These are phyloP conservation scores for Psix sp. DNA, from an alignment of 1,140 invertebrate species.

Conservation along the genomic window DNA sequence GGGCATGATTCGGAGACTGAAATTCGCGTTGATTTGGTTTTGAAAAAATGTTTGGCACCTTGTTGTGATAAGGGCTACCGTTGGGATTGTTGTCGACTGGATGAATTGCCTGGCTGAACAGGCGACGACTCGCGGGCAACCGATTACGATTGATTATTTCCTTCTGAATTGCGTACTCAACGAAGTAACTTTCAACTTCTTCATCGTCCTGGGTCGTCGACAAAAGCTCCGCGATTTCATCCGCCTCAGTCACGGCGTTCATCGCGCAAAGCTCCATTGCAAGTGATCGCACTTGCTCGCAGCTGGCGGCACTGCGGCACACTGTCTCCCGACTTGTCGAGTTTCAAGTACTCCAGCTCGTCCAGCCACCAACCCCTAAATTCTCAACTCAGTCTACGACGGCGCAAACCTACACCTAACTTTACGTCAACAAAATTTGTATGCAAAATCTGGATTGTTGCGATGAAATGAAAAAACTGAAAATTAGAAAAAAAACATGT, in stretches of 20 bases:
- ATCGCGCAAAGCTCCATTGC: constrained; percentile 72
- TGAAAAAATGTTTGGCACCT: constrained; percentile 46
- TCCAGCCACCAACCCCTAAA: too few relatives aligned
- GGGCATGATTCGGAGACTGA: too few relatives aligned
- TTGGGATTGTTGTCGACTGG: constrained; percentile 60
- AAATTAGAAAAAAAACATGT: too few relatives aligned
- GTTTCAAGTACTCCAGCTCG: too few relatives aligned
- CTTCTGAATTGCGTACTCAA: constrained; percentile 70
- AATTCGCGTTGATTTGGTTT: background rate
- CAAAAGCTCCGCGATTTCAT: constrained; percentile 68
- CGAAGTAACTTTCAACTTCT: constrained; percentile 69
- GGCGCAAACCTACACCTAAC: too few relatives aligned
- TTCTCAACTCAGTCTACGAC: too few relatives aligned
- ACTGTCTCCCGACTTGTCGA: too few relatives aligned
- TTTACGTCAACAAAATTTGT: too few relatives aligned
- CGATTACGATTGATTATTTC: constrained; percentile 72
- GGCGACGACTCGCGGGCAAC: constrained; percentile 65
- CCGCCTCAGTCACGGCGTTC: constrained; percentile 63
- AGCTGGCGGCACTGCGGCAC: constrained; percentile 51
- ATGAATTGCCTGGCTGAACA: constrained; percentile 66
- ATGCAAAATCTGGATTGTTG: too few relatives aligned
- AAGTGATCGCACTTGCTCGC: constrained; percentile 50
- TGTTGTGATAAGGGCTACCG: constrained; percentile 60
- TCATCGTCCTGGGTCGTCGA: constrained; percentile 61
- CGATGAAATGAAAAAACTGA: too few relatives aligned